Percentiles rank a stretch among this genome's conserved stretches.
phyloP scores from a whole-genome alignment of 2,888 invertebrate species.

The Lucinisca nassula region DNA sequence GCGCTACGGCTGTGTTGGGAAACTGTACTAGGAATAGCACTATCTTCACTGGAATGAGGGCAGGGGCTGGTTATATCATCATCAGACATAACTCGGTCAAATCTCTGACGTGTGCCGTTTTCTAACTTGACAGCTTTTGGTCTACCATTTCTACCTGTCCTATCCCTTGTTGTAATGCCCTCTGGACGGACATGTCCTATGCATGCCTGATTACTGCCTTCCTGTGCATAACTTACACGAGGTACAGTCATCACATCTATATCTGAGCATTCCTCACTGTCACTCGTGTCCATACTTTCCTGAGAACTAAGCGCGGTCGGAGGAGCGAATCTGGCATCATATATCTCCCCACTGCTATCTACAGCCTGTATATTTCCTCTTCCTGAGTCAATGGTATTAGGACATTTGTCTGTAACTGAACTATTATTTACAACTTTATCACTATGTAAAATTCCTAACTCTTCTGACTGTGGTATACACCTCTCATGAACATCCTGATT shows the following conservation, averaged over 20 bases:
- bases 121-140: conserved; percentile 67
- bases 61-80: background rate
- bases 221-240: background rate
- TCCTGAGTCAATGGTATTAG: background rate
- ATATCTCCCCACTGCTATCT: no score
- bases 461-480: background rate
- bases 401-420: background rate
- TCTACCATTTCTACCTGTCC: background rate
- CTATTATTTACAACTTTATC: background rate
- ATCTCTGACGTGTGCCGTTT: conserved; percentile 34
- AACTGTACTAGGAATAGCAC: background rate
- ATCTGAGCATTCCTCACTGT: conserved; percentile 61
- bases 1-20: background rate
- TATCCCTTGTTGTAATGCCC: background rate
- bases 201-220: background rate
- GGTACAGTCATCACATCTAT: conserved; percentile 53
- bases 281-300: conserved; percentile 70
- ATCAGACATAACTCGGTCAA: background rate
- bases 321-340: no score
- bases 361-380: no score
- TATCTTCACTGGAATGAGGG: background rate
- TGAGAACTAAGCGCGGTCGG: conserved; percentile 58
- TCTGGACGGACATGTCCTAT: background rate
- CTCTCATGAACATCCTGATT: background rate
- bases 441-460: background rate